phyloP scores from a whole-genome alignment of 2,888 invertebrate species.

The Scaptomyza parva region DNA sequence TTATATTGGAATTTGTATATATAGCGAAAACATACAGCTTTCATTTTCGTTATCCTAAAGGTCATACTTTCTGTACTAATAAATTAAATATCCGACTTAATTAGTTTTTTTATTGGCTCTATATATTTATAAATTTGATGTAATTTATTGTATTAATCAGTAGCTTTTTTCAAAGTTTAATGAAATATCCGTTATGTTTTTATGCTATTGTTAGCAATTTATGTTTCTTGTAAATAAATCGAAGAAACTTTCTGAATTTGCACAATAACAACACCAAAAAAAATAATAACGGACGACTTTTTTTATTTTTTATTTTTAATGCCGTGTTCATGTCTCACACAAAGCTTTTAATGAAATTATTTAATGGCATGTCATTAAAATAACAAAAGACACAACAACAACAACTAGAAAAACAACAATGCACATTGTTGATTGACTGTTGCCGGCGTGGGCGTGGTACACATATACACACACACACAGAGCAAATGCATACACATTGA shows the following conservation, averaged over 20 bases:
- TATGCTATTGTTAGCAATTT: conserved; percentile 12
- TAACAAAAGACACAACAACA: conserved; percentile 61
- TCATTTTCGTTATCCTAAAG: too few species aligned
- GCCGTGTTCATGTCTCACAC: conserved; percentile 49
- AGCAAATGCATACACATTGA: conserved; percentile 13
- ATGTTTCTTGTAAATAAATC: conserved; percentile 43
- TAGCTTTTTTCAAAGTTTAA: too few species aligned
- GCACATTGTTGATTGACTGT: conserved; percentile 61
- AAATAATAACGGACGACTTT: conserved; percentile 33
- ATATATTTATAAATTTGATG: too few species aligned
- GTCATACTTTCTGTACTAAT: too few species aligned
- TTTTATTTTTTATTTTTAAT: conserved; percentile 52
- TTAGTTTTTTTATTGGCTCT: too few species aligned
- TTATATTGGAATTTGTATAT: too few species aligned
- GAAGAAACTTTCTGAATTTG: conserved; percentile 52
- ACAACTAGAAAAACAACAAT: conserved; percentile 27
- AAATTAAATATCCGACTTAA: too few species aligned
- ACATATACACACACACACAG: conserved; percentile 14
- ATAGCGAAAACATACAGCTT: too few species aligned
- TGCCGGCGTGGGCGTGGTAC: conserved; percentile 39
- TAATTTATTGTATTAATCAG: conserved; percentile 10
- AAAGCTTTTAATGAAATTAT: conserved; percentile 78
- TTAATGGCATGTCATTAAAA: conserved; percentile 76
- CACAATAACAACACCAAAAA: conserved; percentile 13
- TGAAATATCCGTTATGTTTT: conserved; percentile 16